Conservation (phyloP, 2,888 invertebrate species). For the Scaptomyza polygonia region DNA sequence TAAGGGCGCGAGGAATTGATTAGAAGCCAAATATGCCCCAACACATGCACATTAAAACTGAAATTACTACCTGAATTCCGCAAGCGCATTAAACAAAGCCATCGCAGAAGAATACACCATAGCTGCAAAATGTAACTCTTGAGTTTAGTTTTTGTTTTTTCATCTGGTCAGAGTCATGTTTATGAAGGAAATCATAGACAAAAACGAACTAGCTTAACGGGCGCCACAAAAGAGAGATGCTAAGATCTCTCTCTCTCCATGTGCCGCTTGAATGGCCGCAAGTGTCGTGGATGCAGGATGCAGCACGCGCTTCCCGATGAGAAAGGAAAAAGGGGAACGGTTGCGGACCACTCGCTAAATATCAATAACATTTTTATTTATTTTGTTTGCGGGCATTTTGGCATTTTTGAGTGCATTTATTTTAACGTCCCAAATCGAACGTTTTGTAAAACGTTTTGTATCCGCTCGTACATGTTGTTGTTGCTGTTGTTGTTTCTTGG, state of each 20-base stretch:
- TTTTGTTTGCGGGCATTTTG: constrained; percentile 79
- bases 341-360: constrained; percentile 68
- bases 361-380: constrained; percentile 79
- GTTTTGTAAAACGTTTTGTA: constrained; percentile 77
- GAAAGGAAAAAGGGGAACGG: constrained; percentile 3
- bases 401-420: constrained; percentile 79
- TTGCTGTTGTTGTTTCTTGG: constrained; percentile 9
- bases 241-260: constrained; percentile 33
- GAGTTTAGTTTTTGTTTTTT: constrained; percentile 1
- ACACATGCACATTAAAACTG: constrained; percentile 61
- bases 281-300: constrained; percentile 66
- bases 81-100: constrained; percentile 61
- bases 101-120: constrained; percentile 12
- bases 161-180: constrained; percentile 43
- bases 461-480: constrained; percentile 30
- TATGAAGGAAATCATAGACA: constrained; percentile 75
- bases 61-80: constrained; percentile 80
- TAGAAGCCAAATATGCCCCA: constrained; percentile 54
- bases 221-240: constrained; percentile 59
- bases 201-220: constrained; percentile 61
- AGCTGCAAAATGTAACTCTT: constrained; percentile 24
- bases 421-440: constrained; percentile 74
- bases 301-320: constrained; percentile 56
- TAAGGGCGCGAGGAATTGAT: constrained; percentile 57
- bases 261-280: constrained; percentile 61